phyloP scores from a whole-genome alignment of 1,140 invertebrate genomes.

The Papilio polytes region DNA sequence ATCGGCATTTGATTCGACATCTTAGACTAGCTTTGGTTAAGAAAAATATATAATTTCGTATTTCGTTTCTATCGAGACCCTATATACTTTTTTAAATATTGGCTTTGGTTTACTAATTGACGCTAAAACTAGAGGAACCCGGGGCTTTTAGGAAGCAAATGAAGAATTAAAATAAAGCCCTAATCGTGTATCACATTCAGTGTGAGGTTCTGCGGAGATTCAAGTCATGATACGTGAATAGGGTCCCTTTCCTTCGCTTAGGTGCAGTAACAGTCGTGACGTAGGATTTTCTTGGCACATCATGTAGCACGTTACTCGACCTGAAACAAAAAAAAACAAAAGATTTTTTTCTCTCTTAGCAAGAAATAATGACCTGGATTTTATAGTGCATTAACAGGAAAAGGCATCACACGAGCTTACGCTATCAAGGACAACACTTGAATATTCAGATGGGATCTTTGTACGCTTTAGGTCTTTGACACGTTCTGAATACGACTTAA shows the following conservation, averaged over 20 bases:
- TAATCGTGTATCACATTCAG: conserved; percentile 56
- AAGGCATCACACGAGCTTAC: conserved; percentile 12
- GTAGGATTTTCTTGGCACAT: conserved; percentile 28
- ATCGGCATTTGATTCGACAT: conserved; percentile 82
- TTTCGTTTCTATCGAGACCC: conserved; percentile 29
- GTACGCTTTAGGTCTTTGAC: conserved; percentile 32
- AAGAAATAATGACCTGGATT: conserved; percentile 8
- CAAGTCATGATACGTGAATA: conserved; percentile 43
- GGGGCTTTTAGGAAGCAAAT: conserved; percentile 48
- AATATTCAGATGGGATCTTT: conserved; percentile 35
- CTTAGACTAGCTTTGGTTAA: conserved; percentile 75
- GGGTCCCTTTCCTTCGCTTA: neutral
- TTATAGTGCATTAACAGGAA: conserved; percentile 24
- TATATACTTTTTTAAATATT: conserved; percentile 41
- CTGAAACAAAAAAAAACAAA: conserved; percentile 43
- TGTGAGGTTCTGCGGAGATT: conserved; percentile 61
- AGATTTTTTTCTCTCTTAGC: neutral
- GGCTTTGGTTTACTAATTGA: conserved; percentile 70
- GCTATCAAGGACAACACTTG: conserved; percentile 33
- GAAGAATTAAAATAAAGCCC: conserved; percentile 54
- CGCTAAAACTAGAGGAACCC: conserved; percentile 71
- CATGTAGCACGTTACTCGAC: conserved; percentile 31
- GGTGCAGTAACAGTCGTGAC: neutral
- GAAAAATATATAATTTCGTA: conserved; percentile 57
- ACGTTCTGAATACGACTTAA: conserved; percentile 31